Conservation (phyloP, 2,888 invertebrate species). For the Oscheius onirici region DNA sequence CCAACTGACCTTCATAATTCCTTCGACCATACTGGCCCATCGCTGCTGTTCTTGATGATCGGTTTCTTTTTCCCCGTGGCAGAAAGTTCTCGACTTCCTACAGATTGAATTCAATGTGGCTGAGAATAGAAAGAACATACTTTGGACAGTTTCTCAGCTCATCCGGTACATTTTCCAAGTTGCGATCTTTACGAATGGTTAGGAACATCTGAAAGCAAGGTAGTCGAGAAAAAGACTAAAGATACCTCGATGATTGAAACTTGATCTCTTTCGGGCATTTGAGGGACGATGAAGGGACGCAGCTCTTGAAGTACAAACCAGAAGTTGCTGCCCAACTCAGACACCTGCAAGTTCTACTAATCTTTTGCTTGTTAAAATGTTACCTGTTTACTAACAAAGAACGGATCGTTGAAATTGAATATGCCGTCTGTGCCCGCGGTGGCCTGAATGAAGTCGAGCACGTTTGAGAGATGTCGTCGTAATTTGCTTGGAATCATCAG, state of each 20-base stretch:
- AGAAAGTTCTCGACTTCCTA: background rate
- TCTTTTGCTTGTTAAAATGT: background rate
- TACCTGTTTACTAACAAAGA: conserved; percentile 23
- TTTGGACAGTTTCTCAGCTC: background rate
- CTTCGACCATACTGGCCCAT: conserved; percentile 5
- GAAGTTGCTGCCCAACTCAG: conserved; percentile 2
- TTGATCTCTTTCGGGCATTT: background rate
- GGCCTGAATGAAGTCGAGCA: conserved; percentile 12
- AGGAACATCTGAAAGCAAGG: conserved; percentile 1
- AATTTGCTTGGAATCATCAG: conserved; percentile 22
- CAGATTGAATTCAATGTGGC: background rate
- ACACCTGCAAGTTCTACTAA: background rate
- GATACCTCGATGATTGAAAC: conserved; percentile 10
- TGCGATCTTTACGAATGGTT: background rate
- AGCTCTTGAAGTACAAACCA: background rate
- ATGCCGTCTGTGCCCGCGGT: conserved; percentile 10
- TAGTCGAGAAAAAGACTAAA: background rate
- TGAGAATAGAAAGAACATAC: background rate
- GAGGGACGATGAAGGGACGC: conserved; percentile 5
- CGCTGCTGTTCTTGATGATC: background rate
- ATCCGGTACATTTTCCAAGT: conserved; percentile 9
- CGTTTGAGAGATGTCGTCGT: background rate
- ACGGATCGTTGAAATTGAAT: conserved; percentile 19
- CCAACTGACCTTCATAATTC: background rate
- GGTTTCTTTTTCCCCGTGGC: conserved; percentile 6